Base-by-base conservation (phyloP, 2,113 vertebrate genomes). In the Carettochelys insculpta region DNA sequence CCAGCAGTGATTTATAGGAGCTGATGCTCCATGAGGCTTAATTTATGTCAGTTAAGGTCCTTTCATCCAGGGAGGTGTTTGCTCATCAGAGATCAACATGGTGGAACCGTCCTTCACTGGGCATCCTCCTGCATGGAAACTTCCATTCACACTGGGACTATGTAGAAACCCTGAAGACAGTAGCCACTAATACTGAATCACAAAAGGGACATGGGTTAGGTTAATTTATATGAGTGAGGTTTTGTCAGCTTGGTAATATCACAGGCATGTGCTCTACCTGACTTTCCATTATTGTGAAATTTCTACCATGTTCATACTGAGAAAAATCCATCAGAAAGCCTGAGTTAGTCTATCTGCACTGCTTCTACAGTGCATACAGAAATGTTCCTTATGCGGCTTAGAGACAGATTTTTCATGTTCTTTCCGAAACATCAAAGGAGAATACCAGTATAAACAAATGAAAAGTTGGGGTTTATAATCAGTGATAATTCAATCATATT, bases 241-340 rank as follows among this genome's bases (percentile, higher is more conserved):
- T 58, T 5, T 2, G 2, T 65, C 58, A 34, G 31, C 31, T 61
- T 34, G 34, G 58, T 34, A 34, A 13, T 29, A 61, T 7, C 31
- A 61, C 31, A 34, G 13, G 17, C 58, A 65, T 2, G 2, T 65
- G n/a, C 58, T n/a, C 58, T n/a, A 65, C 14, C 9, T n/a, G 34
- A 65, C 14, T 65, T 65, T 65, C 34, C 34, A 65, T 65, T 65
- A n/a, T 4, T 65, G 58, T 65, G 16, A 34, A n/a, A 12, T 16
- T 16, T n/a, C 58, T n/a, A 65, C 58, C 16, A 65, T 8, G 14
- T n/a, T 65, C 19, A n/a, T 0, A 8, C 3, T 12, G 2, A 17
- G 17, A 85, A 77, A 90, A 51, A 34, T n/a, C 34, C 58, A 65
- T n/a, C 58, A 10, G 58, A 65, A 56, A 65, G 58, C 2, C 12